Base-by-base conservation (phyloP, 2,888 invertebrate genomes). In the Dynastes hyllus region DNA sequence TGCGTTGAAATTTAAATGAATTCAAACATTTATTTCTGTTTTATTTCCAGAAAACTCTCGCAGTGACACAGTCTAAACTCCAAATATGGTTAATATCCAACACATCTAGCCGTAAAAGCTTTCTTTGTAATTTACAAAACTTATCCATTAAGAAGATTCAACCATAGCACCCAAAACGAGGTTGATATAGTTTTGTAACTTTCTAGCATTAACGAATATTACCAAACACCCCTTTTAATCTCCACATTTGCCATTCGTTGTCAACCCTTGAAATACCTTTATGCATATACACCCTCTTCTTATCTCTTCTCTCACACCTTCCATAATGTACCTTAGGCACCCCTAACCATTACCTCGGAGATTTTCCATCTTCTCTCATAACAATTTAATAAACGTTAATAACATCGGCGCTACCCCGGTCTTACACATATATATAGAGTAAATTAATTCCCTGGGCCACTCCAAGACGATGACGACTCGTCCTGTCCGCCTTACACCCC, bases 331-430 rank as follows among this genome's bases (percentile, higher is more conserved):
- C 5, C 32, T 37, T 37, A 8, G 11, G 45, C 8, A 45, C 11
- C 8, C 45, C 45, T 45, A 45, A 0, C 45, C 45, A 45, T 11
- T 45, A 8, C 45, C 8, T 45, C 0, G 45, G 45, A 58, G 16
- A 75, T 80, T 81, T 81, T 80, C 82, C 83, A 82, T 83, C 81
- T 85, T 84, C 85, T 84, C 86, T 86, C 85, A 86, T 86, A 87
- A 87, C 87, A 85, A 86, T 87, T 87, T 87, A 87, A 87, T 87
- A 87, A 86, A 86, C 84, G 84, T 85, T 86, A 87, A 87, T 87
- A 86, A 86, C 85, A 85, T 85, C 83, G 82, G 83, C 83, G 84
- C 85, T 83, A 8, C 55, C 22, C 16, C 55, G n/a, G 27, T 22
- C 4, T 58, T 16, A 16, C 16, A 53, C 13, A 53, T 11, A 2